These are phyloP conservation scores for Chrysopilus asiliformis DNA, from an alignment of 2,888 invertebrate genomes.

Conservation along the genomic window DNA sequence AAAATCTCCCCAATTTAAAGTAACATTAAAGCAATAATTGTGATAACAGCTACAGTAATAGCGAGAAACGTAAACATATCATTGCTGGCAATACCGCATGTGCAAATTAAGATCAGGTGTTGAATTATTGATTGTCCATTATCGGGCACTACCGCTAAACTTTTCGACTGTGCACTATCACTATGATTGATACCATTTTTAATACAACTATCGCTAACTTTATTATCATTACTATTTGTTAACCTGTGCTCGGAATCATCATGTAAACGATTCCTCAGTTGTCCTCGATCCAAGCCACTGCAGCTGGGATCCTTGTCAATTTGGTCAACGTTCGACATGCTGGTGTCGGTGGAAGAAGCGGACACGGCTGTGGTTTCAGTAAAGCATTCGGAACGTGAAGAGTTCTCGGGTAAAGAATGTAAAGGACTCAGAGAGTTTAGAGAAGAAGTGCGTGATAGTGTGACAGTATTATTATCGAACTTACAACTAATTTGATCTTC, in stretches of 20 bases:
- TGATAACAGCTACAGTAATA: background rate
- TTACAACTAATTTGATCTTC: background rate
- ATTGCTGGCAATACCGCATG: background rate
- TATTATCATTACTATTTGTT: background rate
- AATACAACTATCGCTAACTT: too few species aligned
- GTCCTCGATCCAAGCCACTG: background rate
- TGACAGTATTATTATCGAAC: too few species aligned
- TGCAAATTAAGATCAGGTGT: background rate
- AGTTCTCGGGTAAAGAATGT: too few species aligned
- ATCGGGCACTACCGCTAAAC: background rate
- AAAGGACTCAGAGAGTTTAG: too few species aligned
- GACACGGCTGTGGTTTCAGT: too few species aligned
- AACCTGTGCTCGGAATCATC: background rate
- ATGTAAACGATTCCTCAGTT: background rate
- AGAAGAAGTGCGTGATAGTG: background rate
- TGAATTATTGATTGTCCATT: background rate
- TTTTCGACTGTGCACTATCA: background rate
- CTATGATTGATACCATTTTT: background rate
- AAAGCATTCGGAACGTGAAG: too few species aligned
- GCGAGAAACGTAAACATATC: background rate
- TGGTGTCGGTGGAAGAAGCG: background rate
- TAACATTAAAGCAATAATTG: background rate
- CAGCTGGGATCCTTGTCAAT: background rate
- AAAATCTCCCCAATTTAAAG: too few species aligned
- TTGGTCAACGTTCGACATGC: too few species aligned